Evolutionary conservation across 2,888 invertebrate species (phyloP), one percentile per base, ranked within the genome.

Genomic region (Epinotia brunnichana): DNA sequence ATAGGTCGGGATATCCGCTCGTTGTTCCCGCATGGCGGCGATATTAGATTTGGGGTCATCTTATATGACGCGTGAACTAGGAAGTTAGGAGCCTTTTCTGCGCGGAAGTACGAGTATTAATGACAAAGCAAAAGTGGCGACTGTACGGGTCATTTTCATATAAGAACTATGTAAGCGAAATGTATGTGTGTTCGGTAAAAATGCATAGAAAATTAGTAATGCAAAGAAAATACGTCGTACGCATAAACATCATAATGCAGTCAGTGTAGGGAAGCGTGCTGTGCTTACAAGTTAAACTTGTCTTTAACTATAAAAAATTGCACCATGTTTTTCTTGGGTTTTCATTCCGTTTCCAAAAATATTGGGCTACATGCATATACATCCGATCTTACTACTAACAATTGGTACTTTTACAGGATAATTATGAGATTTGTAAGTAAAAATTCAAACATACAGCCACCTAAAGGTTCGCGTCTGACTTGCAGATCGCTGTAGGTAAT

Each of bases 11-110:
- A 41, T 24, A 53, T 21, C 48, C 48, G 19, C 39, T 64, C 63
- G 64, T 64, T 54, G 64, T 24, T 54, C 64, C 54, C 54, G 39
- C 66, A 54, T 41, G 21, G n/a, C 41, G 41, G 53, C 41, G 5
- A 66, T 66, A 66, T 66, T 66, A 56, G 54, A 66, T 66, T 66
- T 56, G 66, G 66, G 66, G 66, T 66, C 48, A 48, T 62, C 54
- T 56, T 41, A 66, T 66, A 56, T 56, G 66, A 24, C 66, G 11
- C 24, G 54, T 11, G 19, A 53, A 21, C 21, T 39, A 17, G 35
- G 54, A 24, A 21, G 24, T 56, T 66, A 56, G 39, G 51, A 21
- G 39, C 54, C 35, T 10, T 66, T 35, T 39, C 66, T 41, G n/a
- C n/a, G 54, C 21, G 24, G 24, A 54, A 64, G 53, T n/a, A n/a